Conservation (phyloP, 1,140 invertebrate genomes). For the Teleopsis dalmanni region DNA sequence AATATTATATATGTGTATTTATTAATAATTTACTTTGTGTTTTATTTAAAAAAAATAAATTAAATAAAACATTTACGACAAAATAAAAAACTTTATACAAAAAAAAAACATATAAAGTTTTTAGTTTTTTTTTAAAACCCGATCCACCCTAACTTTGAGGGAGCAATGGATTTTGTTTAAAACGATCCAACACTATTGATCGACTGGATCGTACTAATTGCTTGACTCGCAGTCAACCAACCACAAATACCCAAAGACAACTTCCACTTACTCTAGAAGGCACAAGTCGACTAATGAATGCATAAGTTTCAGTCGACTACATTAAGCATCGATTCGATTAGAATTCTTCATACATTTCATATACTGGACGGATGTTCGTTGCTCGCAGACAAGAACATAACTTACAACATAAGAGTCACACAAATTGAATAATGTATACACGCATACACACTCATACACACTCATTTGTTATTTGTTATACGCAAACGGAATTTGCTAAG, state of each 20-base stretch:
- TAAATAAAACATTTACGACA: too few relatives aligned
- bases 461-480: not conserved
- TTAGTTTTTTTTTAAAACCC: conserved; percentile 10
- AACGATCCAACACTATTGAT: conserved; percentile 33
- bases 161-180: conserved; percentile 7
- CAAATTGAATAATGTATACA: not conserved
- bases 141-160: conserved; percentile 14
- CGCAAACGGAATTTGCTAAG: too few relatives aligned
- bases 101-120: conserved; percentile 6
- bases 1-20: conserved; percentile 2
- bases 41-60: conserved; percentile 4
- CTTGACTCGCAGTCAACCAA: conserved; percentile 3
- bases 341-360: too few relatives aligned
- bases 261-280: conserved; percentile 42
- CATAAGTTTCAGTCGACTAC: conserved; percentile 39
- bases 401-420: not conserved
- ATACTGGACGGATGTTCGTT: not conserved
- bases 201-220: conserved; percentile 36
- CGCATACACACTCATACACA: not conserved
- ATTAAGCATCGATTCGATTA: too few relatives aligned
- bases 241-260: not conserved
- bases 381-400: not conserved
- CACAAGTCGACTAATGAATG: conserved; percentile 44
- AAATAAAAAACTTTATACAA: conserved; percentile 3
- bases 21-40: not conserved